Percentiles rank a stretch among this genome's conserved stretches.
These are phyloP conservation scores for Schrankia costaestrigalis DNA, from an alignment of 2,888 invertebrate genomes.

Conservation along the genomic window DNA sequence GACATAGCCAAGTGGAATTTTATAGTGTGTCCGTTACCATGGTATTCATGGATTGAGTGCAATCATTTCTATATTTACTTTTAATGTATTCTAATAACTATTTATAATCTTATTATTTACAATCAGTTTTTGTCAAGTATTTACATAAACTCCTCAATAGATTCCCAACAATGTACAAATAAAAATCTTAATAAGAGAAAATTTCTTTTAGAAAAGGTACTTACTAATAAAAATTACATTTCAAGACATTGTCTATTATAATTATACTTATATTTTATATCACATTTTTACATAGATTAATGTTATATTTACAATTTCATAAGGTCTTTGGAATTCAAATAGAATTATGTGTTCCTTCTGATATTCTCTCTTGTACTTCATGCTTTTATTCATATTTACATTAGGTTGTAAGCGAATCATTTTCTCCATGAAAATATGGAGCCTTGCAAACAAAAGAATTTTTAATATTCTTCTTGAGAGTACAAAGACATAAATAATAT, in stretches of 20 bases:
- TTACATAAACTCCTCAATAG: slow-evolving; percentile 30
- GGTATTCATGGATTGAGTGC: no score
- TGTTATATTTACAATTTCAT: slow-evolving; percentile 35
- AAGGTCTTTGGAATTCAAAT: slow-evolving; percentile 25
- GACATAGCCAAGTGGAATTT: no score
- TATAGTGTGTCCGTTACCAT: no score
- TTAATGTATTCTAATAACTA: slow-evolving; percentile 4
- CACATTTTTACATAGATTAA: slow-evolving; percentile 46
- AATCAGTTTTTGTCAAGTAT: slow-evolving; percentile 21
- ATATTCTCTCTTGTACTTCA: slow-evolving; percentile 5
- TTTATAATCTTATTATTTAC: slow-evolving; percentile 21
- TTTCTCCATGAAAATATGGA: slow-evolving; percentile 24
- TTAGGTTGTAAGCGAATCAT: slow-evolving; percentile 16
- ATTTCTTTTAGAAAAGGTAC: slow-evolving; percentile 42
- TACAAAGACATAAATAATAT: no score
- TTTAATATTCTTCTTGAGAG: slow-evolving; percentile 32
- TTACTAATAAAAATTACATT: slow-evolving; percentile 30
- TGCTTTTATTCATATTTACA: slow-evolving; percentile 29
- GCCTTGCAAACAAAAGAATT: slow-evolving; percentile 23
- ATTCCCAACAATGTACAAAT: slow-evolving; percentile 25
- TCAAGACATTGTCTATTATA: slow-evolving; percentile 26
- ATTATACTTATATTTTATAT: slow-evolving; percentile 40
- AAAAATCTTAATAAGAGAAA: slow-evolving; percentile 25
- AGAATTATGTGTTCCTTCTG: slow-evolving; percentile 8
- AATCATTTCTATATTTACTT: not conserved